These are phyloP conservation scores for Trichosurus vulpecula DNA, from an alignment of 2,797 vertebrate genomes.

Conservation along the genomic window DNA sequence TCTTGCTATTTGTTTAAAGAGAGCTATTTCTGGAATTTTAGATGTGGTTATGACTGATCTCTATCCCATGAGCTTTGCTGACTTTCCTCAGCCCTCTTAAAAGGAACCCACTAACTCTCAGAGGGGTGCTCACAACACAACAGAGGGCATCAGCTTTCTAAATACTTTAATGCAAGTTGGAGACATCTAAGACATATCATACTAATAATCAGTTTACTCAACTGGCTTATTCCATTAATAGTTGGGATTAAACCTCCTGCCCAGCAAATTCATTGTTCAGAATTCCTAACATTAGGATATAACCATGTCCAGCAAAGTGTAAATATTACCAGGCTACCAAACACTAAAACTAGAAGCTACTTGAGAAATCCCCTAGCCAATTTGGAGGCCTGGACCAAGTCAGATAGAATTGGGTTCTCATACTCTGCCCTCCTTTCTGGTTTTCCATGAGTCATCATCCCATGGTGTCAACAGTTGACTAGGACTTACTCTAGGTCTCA, in stretches of 20 bases:
- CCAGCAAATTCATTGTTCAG: background rate
- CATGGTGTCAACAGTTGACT: background rate
- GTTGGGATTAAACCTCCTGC: background rate
- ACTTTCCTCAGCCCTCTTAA: conserved; percentile 7
- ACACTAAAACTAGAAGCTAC: background rate
- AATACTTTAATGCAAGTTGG: background rate
- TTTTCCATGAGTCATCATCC: background rate
- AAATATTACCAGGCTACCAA: background rate
- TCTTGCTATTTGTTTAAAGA: background rate
- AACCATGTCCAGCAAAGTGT: background rate
- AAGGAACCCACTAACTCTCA: background rate
- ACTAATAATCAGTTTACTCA: background rate
- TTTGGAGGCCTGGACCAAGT: background rate
- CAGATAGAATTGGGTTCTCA: background rate
- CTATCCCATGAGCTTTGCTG: background rate
- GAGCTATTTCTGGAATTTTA: background rate
- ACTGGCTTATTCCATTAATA: background rate
- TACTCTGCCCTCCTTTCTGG: background rate
- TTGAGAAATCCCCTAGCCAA: background rate
- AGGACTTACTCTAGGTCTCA: background rate
- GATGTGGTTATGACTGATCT: background rate
- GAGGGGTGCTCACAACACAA: background rate
- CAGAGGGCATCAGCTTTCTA: background rate
- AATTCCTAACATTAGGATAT: background rate
- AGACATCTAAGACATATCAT: background rate